phyloP scores from a whole-genome alignment of 64 coral and sea anemone species.

The Astreopora myriophthalma region DNA sequence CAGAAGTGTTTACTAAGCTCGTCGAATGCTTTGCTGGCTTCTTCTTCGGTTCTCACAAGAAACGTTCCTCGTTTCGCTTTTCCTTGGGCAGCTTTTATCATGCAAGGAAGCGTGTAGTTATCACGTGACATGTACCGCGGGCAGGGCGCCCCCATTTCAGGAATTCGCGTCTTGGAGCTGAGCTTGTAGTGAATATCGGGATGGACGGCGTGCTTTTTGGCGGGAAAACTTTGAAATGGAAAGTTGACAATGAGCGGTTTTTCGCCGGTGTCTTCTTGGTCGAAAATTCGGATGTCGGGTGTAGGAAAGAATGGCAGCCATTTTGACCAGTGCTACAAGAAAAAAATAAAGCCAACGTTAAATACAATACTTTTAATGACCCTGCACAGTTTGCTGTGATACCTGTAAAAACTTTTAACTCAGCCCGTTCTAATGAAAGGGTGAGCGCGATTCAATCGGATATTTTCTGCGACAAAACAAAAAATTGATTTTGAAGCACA shows the following conservation, averaged over 20 bases:
- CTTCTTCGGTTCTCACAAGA: conserved; percentile 68
- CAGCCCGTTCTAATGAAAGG: too few species aligned
- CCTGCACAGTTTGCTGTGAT: too few species aligned
- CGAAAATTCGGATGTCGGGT: conserved; percentile 72
- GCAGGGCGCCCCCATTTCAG: conserved; percentile 76
- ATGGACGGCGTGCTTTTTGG: conserved; percentile 86
- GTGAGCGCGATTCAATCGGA: too few species aligned
- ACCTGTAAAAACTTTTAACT: too few species aligned
- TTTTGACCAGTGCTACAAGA: conserved; percentile 75
- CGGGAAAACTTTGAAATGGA: conserved; percentile 75
- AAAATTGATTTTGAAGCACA: too few species aligned
- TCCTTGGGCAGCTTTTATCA: conserved; percentile 89
- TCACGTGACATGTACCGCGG: conserved; percentile 84
- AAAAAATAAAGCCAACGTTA: background rate
- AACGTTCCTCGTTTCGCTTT: conserved; percentile 81
- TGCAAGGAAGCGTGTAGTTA: conserved; percentile 82
- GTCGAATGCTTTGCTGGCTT: conserved; percentile 53
- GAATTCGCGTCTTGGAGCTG: conserved; percentile 77
- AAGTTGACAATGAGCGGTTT: conserved; percentile 70
- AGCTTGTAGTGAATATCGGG: conserved; percentile 87
- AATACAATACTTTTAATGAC: background rate
- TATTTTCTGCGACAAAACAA: too few species aligned
- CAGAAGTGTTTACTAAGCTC: conserved; percentile 67
- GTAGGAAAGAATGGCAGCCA: conserved; percentile 79
- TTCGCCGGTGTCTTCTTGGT: conserved; percentile 66